phyloP scores from a whole-genome alignment of 2,888 invertebrate genomes.

The Lingula anatina region DNA sequence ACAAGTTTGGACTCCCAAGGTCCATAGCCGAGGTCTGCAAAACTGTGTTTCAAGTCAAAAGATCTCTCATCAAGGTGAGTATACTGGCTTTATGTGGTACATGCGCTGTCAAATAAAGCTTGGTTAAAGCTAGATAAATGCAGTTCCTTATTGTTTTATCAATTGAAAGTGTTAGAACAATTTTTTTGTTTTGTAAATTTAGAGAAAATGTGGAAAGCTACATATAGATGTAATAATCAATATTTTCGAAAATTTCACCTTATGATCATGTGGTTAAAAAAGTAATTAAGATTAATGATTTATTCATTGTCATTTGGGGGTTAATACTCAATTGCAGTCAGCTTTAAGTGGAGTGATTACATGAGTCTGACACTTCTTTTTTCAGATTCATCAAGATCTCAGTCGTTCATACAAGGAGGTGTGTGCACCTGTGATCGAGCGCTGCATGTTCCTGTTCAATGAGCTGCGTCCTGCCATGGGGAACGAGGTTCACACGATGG shows the following conservation, averaged over 20 bases:
- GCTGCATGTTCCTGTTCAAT: constrained; percentile 73
- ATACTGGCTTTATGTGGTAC: no score
- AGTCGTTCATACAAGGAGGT: constrained; percentile 93
- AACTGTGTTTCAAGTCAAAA: constrained; percentile 82
- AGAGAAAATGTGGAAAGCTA: no score
- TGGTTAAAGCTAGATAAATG: no score
- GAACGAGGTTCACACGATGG: constrained; percentile 66
- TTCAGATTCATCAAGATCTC: constrained; percentile 76
- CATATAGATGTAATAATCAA: not conserved
- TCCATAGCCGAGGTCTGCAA: constrained; percentile 76
- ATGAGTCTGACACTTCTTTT: not conserved
- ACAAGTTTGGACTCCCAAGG: constrained; percentile 62
- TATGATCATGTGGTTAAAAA: not conserved
- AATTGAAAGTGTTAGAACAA: no score
- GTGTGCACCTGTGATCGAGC: constrained; percentile 82
- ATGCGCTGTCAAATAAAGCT: no score
- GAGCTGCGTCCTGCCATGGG: constrained; percentile 79
- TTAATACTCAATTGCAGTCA: not conserved
- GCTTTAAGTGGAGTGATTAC: not conserved
- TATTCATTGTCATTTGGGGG: no score
- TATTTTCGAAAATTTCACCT: not conserved
- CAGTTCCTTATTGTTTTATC: no score
- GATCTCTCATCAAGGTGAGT: constrained; percentile 69
- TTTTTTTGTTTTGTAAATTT: no score
- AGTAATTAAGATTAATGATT: no score